Conservation (phyloP, 2,888 invertebrate genomes). For the Scelioninae gen. 2 region DNA sequence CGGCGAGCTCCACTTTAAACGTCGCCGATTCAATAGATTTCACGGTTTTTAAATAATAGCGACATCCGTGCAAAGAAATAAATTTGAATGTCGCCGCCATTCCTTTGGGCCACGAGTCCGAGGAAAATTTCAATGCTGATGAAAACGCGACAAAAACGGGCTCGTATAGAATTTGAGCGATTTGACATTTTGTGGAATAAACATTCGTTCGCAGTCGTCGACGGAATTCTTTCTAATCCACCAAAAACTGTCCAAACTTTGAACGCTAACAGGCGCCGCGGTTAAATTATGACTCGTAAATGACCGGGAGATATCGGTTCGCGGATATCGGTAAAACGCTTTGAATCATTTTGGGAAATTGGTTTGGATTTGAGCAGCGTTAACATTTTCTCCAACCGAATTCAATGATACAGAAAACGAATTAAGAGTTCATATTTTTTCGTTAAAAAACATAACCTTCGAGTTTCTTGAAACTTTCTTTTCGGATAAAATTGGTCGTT, state of each 20-base stretch:
- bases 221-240: conserved; percentile 17
- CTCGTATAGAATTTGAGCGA: conserved; percentile 38
- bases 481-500: too few species aligned
- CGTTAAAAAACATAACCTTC: too few species aligned
- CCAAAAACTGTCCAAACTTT: conserved; percentile 40
- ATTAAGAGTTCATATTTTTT: too few species aligned
- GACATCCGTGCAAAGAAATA: conserved; percentile 46
- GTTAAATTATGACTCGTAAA: conserved; percentile 42
- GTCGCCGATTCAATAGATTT: conserved; percentile 44
- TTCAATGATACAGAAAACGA: too few species aligned
- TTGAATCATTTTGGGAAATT: too few species aligned
- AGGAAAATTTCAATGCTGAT: conserved; percentile 50
- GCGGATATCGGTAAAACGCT: too few species aligned
- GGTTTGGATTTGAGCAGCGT: too few species aligned
- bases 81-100: conserved; percentile 52
- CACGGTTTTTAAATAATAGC: conserved; percentile 49
- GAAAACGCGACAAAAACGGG: conserved; percentile 33
- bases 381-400: too few species aligned
- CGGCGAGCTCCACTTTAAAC: conserved; percentile 33
- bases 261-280: conserved; percentile 19
- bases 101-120: conserved; percentile 27
- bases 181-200: conserved; percentile 45
- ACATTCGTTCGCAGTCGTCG: conserved; percentile 16
- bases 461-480: too few species aligned
- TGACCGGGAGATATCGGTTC: conserved; percentile 21